Conservation (phyloP, 2,797 vertebrate species). For the Galaxias olidus region DNA sequence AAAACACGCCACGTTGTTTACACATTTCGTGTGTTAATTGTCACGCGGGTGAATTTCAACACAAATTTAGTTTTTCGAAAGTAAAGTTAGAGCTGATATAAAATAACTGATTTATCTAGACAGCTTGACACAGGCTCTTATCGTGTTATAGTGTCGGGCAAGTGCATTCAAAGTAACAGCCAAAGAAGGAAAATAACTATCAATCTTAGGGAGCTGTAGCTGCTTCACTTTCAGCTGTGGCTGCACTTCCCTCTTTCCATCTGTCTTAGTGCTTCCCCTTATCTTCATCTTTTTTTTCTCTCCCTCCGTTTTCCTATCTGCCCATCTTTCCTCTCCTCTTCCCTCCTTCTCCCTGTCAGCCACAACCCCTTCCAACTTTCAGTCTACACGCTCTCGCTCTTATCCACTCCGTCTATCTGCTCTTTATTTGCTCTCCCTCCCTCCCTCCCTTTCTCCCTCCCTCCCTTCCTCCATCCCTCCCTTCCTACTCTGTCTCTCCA, state of each 20-base stretch:
- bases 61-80: no score
- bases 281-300: constrained; percentile 11
- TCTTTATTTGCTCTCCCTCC: not conserved
- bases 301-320: not conserved
- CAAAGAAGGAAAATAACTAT: constrained; percentile 9
- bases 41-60: not conserved
- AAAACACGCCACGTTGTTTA: not conserved
- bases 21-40: not conserved
- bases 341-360: no score
- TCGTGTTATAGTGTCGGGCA: constrained; percentile 20
- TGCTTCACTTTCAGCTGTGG: not conserved
- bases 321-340: not conserved
- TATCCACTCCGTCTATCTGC: constrained; percentile 20
- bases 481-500: constrained; percentile 2
- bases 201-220: not conserved
- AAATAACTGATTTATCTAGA: no score
- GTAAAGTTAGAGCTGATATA: no score
- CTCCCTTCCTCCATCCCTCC: no score
- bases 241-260: not conserved
- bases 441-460: not conserved
- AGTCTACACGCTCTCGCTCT: constrained; percentile 30
- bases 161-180: constrained; percentile 26
- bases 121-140: no score
- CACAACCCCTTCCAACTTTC: not conserved
- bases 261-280: not conserved